Percentiles rank a stretch among this genome's conserved stretches.
phyloP scores from a whole-genome alignment of 1,140 invertebrate species.

The Drosophila lowei region DNA sequence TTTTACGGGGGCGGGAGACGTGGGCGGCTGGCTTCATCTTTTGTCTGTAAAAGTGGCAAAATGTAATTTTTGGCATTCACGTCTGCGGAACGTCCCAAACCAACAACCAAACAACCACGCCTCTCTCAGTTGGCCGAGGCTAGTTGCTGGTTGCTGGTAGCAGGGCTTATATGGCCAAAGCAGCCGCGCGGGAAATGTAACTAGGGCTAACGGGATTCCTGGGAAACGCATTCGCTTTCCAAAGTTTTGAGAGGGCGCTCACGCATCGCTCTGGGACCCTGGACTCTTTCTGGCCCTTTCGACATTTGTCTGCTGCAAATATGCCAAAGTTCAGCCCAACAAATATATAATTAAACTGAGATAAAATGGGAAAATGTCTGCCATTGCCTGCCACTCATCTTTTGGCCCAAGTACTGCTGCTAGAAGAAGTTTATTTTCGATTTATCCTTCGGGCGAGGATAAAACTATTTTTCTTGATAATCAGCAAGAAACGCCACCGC shows the following conservation, averaged over 20 bases:
- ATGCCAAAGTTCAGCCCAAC: too few species aligned
- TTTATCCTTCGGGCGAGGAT: too few species aligned
- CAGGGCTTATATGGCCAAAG: conserved; percentile 48
- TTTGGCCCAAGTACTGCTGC: too few species aligned
- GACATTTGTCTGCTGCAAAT: too few species aligned
- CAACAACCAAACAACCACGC: neutral
- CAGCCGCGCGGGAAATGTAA: conserved; percentile 43
- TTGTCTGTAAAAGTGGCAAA: conserved; percentile 76
- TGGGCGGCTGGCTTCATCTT: conserved; percentile 45
- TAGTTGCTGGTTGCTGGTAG: conserved; percentile 1
- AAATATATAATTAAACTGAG: too few species aligned
- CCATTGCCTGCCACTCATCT: too few species aligned
- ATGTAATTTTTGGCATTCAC: conserved; percentile 81
- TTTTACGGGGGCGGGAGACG: neutral
- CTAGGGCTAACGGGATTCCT: conserved; percentile 40
- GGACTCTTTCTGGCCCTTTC: too few species aligned
- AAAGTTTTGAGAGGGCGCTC: too few species aligned
- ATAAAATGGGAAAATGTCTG: too few species aligned
- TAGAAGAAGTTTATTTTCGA: too few species aligned
- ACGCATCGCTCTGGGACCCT: neutral
- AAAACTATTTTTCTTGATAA: too few species aligned
- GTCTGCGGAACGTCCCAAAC: conserved; percentile 27
- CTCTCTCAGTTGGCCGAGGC: conserved; percentile 24
- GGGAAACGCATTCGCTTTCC: conserved; percentile 6
- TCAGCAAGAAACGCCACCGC: too few species aligned